Conservation (phyloP, 2,113 vertebrate genomes). For the Egretta garzetta region DNA sequence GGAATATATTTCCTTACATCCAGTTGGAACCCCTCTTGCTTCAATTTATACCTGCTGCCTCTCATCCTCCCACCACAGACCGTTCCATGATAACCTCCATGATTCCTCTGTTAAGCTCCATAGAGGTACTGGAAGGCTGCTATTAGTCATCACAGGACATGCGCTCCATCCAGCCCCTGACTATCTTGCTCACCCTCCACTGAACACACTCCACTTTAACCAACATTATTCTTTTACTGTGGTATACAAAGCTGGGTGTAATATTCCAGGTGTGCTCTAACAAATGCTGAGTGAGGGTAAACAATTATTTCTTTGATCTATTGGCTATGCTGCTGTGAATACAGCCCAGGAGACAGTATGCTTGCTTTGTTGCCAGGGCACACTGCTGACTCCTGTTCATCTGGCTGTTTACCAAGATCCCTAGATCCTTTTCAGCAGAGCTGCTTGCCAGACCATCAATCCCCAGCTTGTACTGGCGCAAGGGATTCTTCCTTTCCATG, state of each 20-base stretch:
- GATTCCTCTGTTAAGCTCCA: neutral
- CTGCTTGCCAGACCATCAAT: neutral
- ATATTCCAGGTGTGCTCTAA: neutral
- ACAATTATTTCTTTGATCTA: neutral
- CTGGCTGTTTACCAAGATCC: neutral
- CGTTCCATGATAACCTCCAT: neutral
- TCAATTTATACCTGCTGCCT: neutral
- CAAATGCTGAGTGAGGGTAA: neutral
- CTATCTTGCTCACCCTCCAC: neutral
- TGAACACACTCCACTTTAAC: neutral
- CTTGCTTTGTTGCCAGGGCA: neutral
- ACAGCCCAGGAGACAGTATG: neutral
- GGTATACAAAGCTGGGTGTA: neutral
- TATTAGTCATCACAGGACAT: neutral
- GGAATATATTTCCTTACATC: neutral
- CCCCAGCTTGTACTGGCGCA: neutral
- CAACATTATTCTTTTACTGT: neutral
- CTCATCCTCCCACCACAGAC: neutral
- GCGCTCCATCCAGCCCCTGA: neutral
- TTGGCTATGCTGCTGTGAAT: neutral
- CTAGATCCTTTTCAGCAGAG: neutral
- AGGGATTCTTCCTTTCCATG: fast-evolving
- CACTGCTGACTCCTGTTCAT: neutral
- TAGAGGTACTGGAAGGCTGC: neutral
- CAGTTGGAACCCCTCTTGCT: neutral